Percentiles rank a stretch among this genome's conserved stretches.
phyloP scores from a whole-genome alignment of 2,113 vertebrate genomes.

The Mobula birostris region DNA sequence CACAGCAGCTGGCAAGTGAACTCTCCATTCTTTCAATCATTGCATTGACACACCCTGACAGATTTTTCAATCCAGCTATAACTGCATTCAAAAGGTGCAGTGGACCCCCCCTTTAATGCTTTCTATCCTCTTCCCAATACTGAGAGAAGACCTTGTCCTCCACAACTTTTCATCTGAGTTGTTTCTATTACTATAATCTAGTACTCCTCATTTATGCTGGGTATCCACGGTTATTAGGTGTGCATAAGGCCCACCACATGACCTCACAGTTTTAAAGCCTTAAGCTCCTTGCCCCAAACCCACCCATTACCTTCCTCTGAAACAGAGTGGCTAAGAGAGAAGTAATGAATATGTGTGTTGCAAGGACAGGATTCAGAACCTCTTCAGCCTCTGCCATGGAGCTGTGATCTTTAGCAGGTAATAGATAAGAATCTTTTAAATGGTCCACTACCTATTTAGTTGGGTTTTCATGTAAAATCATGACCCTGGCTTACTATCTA shows the following conservation, averaged over 20 bases:
- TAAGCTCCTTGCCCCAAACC: not conserved
- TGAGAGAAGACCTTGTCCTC: too few relatives aligned
- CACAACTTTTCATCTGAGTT: too few relatives aligned
- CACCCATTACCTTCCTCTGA: not conserved
- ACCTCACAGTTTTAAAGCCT: not conserved
- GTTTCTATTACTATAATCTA: too few relatives aligned
- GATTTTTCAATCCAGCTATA: not conserved
- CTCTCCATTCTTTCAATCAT: not conserved
- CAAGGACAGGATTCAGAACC: slow-evolving; percentile 45
- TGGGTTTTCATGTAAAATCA: not conserved
- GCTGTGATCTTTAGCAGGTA: slow-evolving; percentile 74
- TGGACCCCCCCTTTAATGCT: not conserved
- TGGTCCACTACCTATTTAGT: not conserved
- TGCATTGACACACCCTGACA: not conserved
- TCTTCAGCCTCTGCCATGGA: slow-evolving; percentile 69
- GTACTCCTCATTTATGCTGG: too few relatives aligned
- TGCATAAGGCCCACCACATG: slow-evolving; percentile 42
- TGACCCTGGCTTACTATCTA: too few relatives aligned
- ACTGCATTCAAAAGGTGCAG: not conserved
- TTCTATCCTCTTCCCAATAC: too few relatives aligned
- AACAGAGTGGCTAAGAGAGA: slow-evolving; percentile 26
- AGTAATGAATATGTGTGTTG: slow-evolving; percentile 39
- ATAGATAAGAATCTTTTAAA: not conserved
- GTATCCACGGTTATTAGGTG: slow-evolving; percentile 41
- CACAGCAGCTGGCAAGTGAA: not conserved